Evolutionary conservation across 2,888 invertebrate species (phyloP), one percentile per base, ranked within the genome.

Genomic region (Carterocephalus palaemon): DNA sequence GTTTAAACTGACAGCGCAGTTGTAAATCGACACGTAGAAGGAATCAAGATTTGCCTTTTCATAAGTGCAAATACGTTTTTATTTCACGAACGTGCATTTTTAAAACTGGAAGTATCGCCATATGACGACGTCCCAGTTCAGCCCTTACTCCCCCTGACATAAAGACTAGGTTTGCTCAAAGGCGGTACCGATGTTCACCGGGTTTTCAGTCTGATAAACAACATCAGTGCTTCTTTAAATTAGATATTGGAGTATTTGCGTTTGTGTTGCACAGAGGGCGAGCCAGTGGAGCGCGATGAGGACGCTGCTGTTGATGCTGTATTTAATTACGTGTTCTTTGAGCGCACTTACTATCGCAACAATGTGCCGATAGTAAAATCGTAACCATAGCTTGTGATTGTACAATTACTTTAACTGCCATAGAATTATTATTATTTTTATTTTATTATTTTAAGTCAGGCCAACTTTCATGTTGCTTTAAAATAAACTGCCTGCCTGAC

Each of bases 191-290:
- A 12, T 37, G 26, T 34, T 34, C 26, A 26, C 15, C 42, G 20
- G 34, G 34, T 48, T 70, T 67, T 64, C 67, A 64, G 62, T 66
- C 67, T 69, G 62, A 66, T 68, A 70, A 75, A 73, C 70, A 73
- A 68, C 64, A 58, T 57, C 57, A 61, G 55, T 62, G 64, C 64
- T 70, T 68, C 73, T 75, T 77, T 74, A 72, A 70, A 75, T 71
- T 74, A 72, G 64, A 70, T 60, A 62, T 58, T 50, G 56, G 57
- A 56, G 59, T 62, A 62, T n/a, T n/a, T n/a, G n/a, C n/a, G n/a
- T n/a, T n/a, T n/a, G n/a, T 53, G 33, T 12, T 26, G 52, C 42
- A 37, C 53, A 49, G 52, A 56, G 51, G 54, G 31, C 17, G 24
- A 10, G 45, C 19, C 41, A 41, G 36, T 47, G 49, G 38, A 52